These are phyloP conservation scores for Atethmia centrago DNA, from an alignment of 2,888 invertebrate genomes.

Conservation along the genomic window DNA sequence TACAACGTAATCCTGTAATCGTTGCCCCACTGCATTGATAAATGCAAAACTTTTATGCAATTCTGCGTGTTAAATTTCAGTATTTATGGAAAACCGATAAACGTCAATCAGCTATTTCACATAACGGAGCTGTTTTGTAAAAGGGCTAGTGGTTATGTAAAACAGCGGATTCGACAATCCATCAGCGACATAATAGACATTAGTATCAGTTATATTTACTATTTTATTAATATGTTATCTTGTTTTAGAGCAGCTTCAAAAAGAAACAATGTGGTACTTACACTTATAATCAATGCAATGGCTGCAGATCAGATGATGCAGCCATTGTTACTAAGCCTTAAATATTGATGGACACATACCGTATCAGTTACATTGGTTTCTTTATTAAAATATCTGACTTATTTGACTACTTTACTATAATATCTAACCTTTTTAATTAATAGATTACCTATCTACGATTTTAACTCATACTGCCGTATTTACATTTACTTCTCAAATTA, in stretches of 20 bases:
- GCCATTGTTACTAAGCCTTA: neutral
- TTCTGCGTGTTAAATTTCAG: too few relatives aligned
- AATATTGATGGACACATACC: neutral
- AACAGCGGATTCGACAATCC: too few relatives aligned
- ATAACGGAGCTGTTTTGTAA: too few relatives aligned
- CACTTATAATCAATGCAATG: neutral
- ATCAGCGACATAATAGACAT: too few relatives aligned
- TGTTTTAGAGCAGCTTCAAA: neutral
- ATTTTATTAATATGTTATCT: neutral
- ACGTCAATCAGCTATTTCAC: too few relatives aligned
- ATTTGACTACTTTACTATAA: neutral
- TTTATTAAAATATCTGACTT: conserved; percentile 1
- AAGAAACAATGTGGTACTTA: too few relatives aligned
- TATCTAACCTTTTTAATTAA: neutral
- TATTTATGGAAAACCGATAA: too few relatives aligned
- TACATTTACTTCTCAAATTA: conserved; percentile 44
- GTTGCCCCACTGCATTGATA: too few relatives aligned
- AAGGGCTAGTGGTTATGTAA: too few relatives aligned
- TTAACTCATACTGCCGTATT: conserved; percentile 28
- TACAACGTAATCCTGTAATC: too few relatives aligned
- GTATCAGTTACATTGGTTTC: neutral
- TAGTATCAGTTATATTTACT: neutral
- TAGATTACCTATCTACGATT: neutral
- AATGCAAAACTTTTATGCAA: too few relatives aligned
- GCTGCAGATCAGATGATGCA: neutral